Conservation (phyloP, 2,113 vertebrate species). For the Psilopsiagon aymara region DNA sequence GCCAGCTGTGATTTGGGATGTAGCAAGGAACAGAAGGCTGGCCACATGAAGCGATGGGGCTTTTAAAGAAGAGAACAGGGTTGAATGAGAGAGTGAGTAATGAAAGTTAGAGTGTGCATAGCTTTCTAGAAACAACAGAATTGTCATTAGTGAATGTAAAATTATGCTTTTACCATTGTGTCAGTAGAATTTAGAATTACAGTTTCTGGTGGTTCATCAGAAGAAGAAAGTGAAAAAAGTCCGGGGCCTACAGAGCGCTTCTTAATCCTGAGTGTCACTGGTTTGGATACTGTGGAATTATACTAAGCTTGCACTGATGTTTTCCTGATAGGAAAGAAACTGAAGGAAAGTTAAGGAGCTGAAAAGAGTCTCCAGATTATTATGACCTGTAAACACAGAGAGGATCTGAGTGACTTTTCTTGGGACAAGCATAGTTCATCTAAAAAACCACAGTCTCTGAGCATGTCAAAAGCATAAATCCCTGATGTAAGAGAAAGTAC, state of each 20-base stretch:
- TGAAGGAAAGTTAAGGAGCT: neutral
- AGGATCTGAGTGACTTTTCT: neutral
- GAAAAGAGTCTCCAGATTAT: neutral
- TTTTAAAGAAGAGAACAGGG: neutral
- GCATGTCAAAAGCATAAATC: neutral
- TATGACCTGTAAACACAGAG: neutral
- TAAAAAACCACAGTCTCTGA: neutral
- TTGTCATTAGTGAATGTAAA: neutral
- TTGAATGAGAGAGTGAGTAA: neutral
- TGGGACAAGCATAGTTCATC: neutral
- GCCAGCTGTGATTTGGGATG: neutral
- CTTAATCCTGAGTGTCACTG: neutral
- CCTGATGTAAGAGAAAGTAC: neutral
- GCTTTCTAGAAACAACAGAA: neutral
- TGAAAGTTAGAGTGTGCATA: neutral
- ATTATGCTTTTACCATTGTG: neutral
- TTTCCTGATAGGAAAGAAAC: neutral
- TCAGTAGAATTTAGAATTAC: neutral
- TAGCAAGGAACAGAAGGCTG: neutral
- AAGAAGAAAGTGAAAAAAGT: neutral
- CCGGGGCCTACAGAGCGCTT: neutral
- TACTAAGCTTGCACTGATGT: neutral
- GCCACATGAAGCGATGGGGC: accelerated
- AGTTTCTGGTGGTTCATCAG: neutral
- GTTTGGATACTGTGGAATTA: neutral